Evolutionary conservation across 2,113 vertebrate species (phyloP).

Genomic region (Ginglymostoma cirratum): DNA sequence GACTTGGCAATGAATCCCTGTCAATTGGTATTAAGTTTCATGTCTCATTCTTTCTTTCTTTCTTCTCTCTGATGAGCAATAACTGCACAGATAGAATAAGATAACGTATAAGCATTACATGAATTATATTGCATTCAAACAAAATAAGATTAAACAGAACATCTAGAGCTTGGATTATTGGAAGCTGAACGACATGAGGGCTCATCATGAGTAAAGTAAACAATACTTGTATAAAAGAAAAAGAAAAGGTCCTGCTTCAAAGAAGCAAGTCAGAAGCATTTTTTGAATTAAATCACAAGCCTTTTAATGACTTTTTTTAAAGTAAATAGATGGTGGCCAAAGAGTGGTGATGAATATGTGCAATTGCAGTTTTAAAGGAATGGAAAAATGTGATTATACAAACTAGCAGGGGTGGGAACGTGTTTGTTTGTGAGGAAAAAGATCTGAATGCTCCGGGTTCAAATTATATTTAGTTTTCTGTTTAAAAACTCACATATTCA

Average conservation of each 20-base stretch:
- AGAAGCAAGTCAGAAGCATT: not conserved
- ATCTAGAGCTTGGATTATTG: not conserved
- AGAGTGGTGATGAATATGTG: not conserved
- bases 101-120: conserved; percentile 38
- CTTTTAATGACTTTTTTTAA: conserved; percentile 7
- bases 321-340: not conserved
- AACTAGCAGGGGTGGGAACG: not conserved
- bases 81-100: conserved; percentile 36
- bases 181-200: conserved; percentile 10
- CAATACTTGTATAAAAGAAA: conserved; percentile 14
- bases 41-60: conserved; percentile 36
- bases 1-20: conserved; percentile 35
- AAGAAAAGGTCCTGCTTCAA: conserved; percentile 19
- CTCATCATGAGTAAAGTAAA: conserved; percentile 21
- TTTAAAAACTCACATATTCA: not conserved
- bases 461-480: not conserved
- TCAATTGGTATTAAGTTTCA: conserved; percentile 38
- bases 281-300: conserved; percentile 23
- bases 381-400: not conserved
- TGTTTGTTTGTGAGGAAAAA: not conserved
- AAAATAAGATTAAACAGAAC: conserved; percentile 37
- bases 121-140: conserved; percentile 38
- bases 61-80: conserved; percentile 40
- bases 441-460: not conserved
- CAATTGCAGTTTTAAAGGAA: not conserved